phyloP scores from a whole-genome alignment of 2,113 vertebrate species.

The Gallinago paraguaiae region DNA sequence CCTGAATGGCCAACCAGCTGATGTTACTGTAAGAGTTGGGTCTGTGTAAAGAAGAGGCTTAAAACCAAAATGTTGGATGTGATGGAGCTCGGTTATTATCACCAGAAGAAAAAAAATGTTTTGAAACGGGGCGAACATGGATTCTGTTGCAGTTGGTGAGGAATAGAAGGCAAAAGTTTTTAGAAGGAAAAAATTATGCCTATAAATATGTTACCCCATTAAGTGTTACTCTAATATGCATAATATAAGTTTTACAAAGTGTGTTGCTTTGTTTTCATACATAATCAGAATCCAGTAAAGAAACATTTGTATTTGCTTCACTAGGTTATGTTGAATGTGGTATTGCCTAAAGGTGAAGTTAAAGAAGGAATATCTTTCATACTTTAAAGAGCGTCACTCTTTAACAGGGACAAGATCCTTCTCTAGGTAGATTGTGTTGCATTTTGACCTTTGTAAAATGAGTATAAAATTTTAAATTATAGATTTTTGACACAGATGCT shows the following conservation, averaged over 20 bases:
- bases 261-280: not conserved
- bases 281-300: not conserved
- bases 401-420: not conserved
- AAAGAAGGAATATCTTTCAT: not conserved
- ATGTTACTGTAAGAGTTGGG: rapidly evolving
- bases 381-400: not conserved
- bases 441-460: not conserved
- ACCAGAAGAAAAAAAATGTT: not conserved
- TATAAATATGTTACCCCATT: rapidly evolving
- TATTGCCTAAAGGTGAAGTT: not conserved
- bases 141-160: not conserved
- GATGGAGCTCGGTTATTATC: not conserved
- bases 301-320: rapidly evolving
- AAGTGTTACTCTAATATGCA: rapidly evolving
- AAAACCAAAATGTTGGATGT: not conserved
- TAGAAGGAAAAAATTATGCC: not conserved
- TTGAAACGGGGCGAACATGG: rapidly evolving
- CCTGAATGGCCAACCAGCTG: not conserved
- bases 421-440: not conserved
- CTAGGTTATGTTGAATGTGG: not conserved
- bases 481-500: not conserved
- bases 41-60: not conserved
- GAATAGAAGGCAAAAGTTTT: not conserved
- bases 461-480: not conserved
- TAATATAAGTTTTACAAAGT: rapidly evolving